These are phyloP conservation scores for Doryteuthis pealeii DNA, from an alignment of 1,140 invertebrate species.

Conservation along the genomic window DNA sequence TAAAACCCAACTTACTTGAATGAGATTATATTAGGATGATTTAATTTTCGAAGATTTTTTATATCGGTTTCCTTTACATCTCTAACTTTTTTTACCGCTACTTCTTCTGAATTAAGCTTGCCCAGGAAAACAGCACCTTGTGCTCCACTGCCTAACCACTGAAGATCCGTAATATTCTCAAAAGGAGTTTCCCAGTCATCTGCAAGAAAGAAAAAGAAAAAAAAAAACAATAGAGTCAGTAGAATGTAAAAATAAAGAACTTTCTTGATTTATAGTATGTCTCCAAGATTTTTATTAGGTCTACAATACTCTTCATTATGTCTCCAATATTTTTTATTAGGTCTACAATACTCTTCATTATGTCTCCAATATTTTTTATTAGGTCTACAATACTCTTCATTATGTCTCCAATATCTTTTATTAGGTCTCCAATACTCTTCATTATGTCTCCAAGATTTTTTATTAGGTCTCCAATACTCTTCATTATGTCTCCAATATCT, in stretches of 20 bases:
- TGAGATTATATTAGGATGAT: conserved; percentile 95
- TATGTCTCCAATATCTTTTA: no score
- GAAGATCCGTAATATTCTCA: conserved; percentile 85
- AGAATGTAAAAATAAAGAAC: background rate
- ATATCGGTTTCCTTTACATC: conserved; percentile 95
- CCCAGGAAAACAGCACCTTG: conserved; percentile 96
- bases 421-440: no score
- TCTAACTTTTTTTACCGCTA: conserved; percentile 96
- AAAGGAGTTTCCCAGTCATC: conserved; percentile 89
- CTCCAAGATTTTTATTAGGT: background rate
- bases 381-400: no score
- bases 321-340: no score
- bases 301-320: no score
- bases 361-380: no score
- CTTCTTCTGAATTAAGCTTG: conserved; percentile 67
- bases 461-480: no score
- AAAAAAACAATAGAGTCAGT: no score
- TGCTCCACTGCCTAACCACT: conserved; percentile 92
- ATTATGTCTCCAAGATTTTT: no score
- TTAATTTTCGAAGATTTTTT: conserved; percentile 87
- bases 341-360: no score
- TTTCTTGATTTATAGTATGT: background rate
- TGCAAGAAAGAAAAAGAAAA: conserved; percentile 34
- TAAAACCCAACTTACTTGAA: conserved; percentile 72
- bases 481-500: no score